Base-by-base conservation (phyloP, 2,888 invertebrate genomes). In the Coremacera marginata region DNA sequence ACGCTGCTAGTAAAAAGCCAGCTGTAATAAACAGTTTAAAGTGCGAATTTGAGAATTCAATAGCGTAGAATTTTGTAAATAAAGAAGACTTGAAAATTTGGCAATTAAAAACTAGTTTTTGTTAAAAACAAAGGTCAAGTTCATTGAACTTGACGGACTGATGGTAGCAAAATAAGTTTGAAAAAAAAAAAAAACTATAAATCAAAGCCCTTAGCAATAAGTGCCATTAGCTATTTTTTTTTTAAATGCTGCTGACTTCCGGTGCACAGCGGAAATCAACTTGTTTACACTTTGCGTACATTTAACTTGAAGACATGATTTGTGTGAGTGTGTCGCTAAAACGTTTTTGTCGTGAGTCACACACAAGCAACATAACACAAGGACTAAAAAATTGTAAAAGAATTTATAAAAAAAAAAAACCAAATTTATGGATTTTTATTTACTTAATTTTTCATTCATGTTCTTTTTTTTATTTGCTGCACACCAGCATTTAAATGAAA, bases 251-350 rank as follows among this genome's bases (percentile, higher is more conserved):
- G 5, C 14, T 19, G 49, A 74, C 52, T 55, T 74, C 74, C 74
- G 74, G 74, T 55, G 67, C 67, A 34, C 7, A 72, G 62, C 72
- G 72, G 72, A 72, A 72, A 49, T 37, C n/a, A 22, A 37, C 57
- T 27, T 37, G 57, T 44, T 37, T 16, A 34, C 44, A 22, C 27
- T 19, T 2, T 27, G 70, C 37, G 34, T 70, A 60, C 71, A 31
- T 71, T 37, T 57, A 37, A 19, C 71, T 57, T 14, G 11, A 62
- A 62, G 70, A 22, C 70, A 49, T 68, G 49, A 37, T 22, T 49
- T 72, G 16, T 60, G n/a, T 60, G 71, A 57, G 8, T 60, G n/a
- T 60, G 71, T 71, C 57, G 71, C 37, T 34, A 31, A 71, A 57
- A 57, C 22, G 25, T 25, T 71, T 34, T 14, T 55, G 37, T n/a